Evolutionary conservation across 2,888 invertebrate species (phyloP), one percentile per base, ranked within the genome.

Genomic region (Hirtodrosophila alboralis): DNA sequence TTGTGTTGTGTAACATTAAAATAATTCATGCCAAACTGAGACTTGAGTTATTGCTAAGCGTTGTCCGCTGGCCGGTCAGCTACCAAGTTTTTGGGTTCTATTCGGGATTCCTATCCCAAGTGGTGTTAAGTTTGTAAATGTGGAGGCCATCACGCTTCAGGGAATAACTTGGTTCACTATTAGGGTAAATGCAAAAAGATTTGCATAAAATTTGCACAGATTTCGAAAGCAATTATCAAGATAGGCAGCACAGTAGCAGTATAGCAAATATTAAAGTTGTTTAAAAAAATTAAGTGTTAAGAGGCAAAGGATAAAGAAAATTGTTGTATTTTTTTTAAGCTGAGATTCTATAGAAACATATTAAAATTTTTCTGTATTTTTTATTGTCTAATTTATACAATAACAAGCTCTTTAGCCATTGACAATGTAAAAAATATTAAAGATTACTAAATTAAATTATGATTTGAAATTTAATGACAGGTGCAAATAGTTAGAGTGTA

Each of bases 121-220:
- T 31, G 27, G 36, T 52, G 31, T 3, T 26, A 21, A 13, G 21
- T 23, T 7, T 12, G 38, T 54, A 47, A 52, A 18, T 1, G 18
- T 18, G 18, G 5, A 43, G 61, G 49, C 60, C 21, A 66, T 63
- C 21, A 66, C 61, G 72, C 60, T 54, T 62, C 44, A 62, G 57
- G 44, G 44, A 23, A 21, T 21, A 21, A 21, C 56, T 26, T 54
- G 43, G 49, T 34, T 45, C 21, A 48, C 34, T 57, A 40, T 34
- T 62, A 43, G 63, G 60, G 60, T 45, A 37, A 33, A 51, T 34
- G 14, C 43, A 30, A 59, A 62, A 52, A 56, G 34, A 52, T 76
- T 69, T 71, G 74, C 75, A 80, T 77, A 68, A 47, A 64, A 66
- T 68, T 65, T 60, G 64, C 68, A 51, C 49, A 67, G 80, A 80